A percentile compares a stretch with the other conserved stretches of the same genome.
phyloP scores from a whole-genome alignment of 2,888 invertebrate species.

The Sinotaia quadrata region DNA sequence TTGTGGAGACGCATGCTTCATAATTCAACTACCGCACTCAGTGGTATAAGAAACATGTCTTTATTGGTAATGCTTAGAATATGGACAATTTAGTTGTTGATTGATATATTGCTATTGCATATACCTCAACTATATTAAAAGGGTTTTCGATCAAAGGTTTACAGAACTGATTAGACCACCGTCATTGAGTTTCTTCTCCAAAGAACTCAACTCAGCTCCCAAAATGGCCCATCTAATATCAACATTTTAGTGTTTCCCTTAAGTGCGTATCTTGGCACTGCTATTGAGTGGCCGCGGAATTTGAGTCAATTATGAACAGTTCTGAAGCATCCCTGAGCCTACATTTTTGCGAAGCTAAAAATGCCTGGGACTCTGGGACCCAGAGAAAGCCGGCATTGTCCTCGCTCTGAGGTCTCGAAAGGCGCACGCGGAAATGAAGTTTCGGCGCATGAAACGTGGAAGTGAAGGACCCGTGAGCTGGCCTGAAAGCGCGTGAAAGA shows the following conservation, averaged over 20 bases:
- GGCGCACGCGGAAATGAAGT: conserved; percentile 15
- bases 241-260: neutral
- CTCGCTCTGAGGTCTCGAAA: neutral
- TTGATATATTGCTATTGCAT: too few species aligned
- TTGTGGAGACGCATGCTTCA: too few species aligned
- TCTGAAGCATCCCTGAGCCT: conserved; percentile 18
- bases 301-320: conserved; percentile 22
- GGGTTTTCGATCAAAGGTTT: too few species aligned
- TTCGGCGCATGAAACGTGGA: neutral
- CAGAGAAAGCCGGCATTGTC: conserved; percentile 14
- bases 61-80: too few species aligned
- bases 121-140: too few species aligned
- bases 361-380: conserved; percentile 4
- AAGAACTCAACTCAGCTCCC: too few species aligned
- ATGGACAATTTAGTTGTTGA: too few species aligned
- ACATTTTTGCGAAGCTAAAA: conserved; percentile 1
- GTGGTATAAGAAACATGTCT: too few species aligned
- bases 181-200: too few species aligned
- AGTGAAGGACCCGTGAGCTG: neutral
- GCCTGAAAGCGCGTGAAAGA: conserved; percentile 14
- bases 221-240: neutral
- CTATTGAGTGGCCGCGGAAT: conserved; percentile 2
- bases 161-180: too few species aligned
- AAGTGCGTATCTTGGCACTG: conserved; percentile 15
- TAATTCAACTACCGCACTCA: too few species aligned